Conservation (phyloP, 2,888 invertebrate species). For the Hydrotaea diabolus region DNA sequence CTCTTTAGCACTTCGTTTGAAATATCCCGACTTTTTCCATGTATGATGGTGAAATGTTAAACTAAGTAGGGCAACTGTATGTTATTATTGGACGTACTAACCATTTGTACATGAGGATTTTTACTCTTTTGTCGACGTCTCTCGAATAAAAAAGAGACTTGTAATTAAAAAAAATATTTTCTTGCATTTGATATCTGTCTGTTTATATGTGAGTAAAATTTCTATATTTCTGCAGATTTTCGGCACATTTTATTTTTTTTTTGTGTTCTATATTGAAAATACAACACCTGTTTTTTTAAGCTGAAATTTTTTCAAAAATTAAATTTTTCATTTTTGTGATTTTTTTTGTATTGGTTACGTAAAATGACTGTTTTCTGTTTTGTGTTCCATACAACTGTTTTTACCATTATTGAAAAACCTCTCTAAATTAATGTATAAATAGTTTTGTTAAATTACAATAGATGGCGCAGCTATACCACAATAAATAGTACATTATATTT, state of each 20-base stretch:
- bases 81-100: conserved; percentile 35
- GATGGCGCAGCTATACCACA: too few relatives aligned
- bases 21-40: conserved; percentile 27
- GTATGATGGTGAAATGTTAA: conserved; percentile 33
- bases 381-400: too few relatives aligned
- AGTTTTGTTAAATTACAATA: too few relatives aligned
- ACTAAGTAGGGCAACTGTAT: background rate
- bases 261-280: background rate
- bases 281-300: too few relatives aligned
- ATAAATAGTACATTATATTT: background rate
- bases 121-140: background rate
- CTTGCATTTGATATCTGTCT: background rate
- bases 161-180: background rate
- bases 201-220: conserved; percentile 3
- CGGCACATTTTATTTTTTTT: conserved; percentile 3
- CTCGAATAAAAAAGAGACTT: background rate
- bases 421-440: too few relatives aligned
- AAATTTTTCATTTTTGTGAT: too few relatives aligned
- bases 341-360: too few relatives aligned
- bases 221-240: conserved; percentile 15
- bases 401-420: too few relatives aligned
- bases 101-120: conserved; percentile 20
- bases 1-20: background rate
- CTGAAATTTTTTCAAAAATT: too few relatives aligned
- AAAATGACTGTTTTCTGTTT: too few relatives aligned